phyloP scores from a whole-genome alignment of 2,888 invertebrate genomes.

The Drosophila infuscata region DNA sequence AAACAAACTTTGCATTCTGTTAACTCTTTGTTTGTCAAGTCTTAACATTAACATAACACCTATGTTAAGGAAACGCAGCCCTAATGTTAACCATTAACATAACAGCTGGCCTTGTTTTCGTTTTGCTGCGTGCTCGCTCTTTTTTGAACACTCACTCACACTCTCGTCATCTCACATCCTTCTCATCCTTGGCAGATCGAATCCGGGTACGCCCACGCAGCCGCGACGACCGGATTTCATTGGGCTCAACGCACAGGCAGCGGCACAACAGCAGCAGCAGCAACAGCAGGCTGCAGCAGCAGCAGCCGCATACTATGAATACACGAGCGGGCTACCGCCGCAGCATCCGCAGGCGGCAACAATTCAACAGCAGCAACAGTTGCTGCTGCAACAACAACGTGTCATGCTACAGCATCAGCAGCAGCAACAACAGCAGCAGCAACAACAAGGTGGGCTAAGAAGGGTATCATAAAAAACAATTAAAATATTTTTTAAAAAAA shows the following conservation, averaged over 20 bases:
- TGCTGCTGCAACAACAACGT: conserved; percentile 83
- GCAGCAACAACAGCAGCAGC: conserved; percentile 76
- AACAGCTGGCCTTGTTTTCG: conserved; percentile 11
- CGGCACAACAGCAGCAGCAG: conserved; percentile 70
- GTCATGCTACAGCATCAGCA: conserved; percentile 81
- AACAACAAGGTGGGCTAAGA: conserved; percentile 76
- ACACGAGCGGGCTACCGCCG: conserved; percentile 83
- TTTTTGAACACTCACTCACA: neutral
- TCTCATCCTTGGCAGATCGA: conserved; percentile 88
- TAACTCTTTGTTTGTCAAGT: conserved; percentile 24
- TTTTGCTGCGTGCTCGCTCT: neutral
- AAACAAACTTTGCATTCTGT: conserved; percentile 7
- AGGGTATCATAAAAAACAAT: neutral
- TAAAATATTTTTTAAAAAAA: too few species aligned
- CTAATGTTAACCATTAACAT: conserved; percentile 28
- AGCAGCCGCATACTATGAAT: conserved; percentile 84
- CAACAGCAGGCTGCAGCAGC: conserved; percentile 79
- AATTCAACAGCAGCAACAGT: conserved; percentile 84
- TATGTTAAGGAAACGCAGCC: conserved; percentile 21
- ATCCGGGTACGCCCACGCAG: conserved; percentile 96
- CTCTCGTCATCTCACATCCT: conserved; percentile 5
- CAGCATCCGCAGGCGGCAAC: conserved; percentile 84
- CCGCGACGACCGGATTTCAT: conserved; percentile 95
- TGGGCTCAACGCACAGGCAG: conserved; percentile 87
- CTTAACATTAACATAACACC: conserved; percentile 32